Evolutionary conservation across 2,113 vertebrate species (phyloP).

Genomic region (Jaculus jaculus): DNA sequence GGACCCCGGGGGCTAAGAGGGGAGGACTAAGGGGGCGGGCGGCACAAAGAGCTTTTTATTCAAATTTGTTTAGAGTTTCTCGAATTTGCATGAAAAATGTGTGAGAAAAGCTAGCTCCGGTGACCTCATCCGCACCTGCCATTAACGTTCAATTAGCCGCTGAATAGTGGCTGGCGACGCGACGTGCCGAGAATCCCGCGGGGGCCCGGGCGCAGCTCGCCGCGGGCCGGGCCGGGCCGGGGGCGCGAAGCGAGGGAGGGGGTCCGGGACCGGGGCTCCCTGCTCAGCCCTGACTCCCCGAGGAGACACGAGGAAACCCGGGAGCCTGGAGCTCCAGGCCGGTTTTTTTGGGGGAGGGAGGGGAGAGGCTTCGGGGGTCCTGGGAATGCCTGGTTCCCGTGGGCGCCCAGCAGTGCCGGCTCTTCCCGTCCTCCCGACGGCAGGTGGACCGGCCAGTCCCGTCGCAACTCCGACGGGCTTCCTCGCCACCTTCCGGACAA

Average conservation of each 20-base stretch:
- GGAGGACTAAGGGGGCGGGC: slow-evolving; percentile 41
- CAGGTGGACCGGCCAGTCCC: background rate
- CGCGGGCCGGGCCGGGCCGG: background rate
- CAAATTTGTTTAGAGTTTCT: slow-evolving; percentile 92
- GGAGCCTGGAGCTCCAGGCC: background rate
- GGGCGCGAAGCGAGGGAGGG: slow-evolving; percentile 39
- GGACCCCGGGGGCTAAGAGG: slow-evolving; percentile 27
- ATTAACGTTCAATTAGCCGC: slow-evolving; percentile 92
- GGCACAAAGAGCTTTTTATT: slow-evolving; percentile 90
- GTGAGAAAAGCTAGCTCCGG: slow-evolving; percentile 90
- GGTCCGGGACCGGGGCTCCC: background rate
- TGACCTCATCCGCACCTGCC: slow-evolving; percentile 92
- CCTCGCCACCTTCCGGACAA: slow-evolving; percentile 80
- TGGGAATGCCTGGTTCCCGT: background rate
- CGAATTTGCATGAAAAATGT: slow-evolving; percentile 93
- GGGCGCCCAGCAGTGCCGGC: too few relatives aligned
- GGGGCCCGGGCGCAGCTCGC: slow-evolving; percentile 31
- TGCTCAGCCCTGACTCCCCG: background rate
- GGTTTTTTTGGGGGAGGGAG: background rate
- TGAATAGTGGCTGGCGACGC: slow-evolving; percentile 87
- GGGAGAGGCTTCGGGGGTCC: background rate
- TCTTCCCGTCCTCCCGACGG: background rate
- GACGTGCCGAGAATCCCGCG: slow-evolving; percentile 89
- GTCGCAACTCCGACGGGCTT: slow-evolving; percentile 1
- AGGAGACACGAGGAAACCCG: background rate